Percentiles rank a stretch among this genome's conserved stretches.
phyloP scores from a whole-genome alignment of 2,797 vertebrate species.

The Tragelaphus eurycerus region DNA sequence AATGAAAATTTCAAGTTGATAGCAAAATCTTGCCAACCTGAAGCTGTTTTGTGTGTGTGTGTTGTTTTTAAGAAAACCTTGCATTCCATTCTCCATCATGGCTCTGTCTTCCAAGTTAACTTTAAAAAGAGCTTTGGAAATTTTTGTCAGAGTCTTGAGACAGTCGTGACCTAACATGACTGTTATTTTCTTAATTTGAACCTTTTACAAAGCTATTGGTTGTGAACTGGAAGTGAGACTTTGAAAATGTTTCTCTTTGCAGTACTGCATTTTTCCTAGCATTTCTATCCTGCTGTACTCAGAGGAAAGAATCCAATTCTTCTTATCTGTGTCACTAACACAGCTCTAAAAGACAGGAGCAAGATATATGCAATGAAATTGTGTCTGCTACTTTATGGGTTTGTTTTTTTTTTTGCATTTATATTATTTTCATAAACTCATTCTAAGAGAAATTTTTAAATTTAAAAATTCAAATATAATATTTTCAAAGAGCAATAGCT shows the following conservation, averaged over 20 bases:
- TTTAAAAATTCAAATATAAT: not conserved
- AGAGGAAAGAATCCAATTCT: not conserved
- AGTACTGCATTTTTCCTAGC: not conserved
- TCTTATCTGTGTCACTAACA: not conserved
- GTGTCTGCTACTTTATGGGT: not conserved
- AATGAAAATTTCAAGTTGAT: not conserved
- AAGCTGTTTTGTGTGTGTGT: not conserved
- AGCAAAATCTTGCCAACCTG: not conserved
- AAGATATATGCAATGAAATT: not conserved
- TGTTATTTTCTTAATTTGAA: constrained; percentile 27
- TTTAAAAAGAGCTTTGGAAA: not conserved
- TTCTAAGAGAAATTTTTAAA: not conserved
- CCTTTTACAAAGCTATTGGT: not conserved
- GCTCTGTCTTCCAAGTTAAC: not conserved
- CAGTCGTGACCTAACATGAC: not conserved
- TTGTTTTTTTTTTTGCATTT: not conserved
- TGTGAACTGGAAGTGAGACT: constrained; percentile 39
- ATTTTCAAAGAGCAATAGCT: not conserved
- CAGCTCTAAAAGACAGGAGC: not conserved
- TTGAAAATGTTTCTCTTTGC: not conserved
- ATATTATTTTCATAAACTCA: not conserved
- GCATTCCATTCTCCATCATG: not conserved
- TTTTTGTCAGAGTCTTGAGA: constrained; percentile 8
- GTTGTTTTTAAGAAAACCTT: not conserved
- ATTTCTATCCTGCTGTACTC: not conserved